A percentile compares a stretch with the other conserved stretches of the same genome.
These are phyloP conservation scores for Paracentrotus lividus DNA, from an alignment of 53 echinoderm and acorn worm species.

Conservation along the genomic window DNA sequence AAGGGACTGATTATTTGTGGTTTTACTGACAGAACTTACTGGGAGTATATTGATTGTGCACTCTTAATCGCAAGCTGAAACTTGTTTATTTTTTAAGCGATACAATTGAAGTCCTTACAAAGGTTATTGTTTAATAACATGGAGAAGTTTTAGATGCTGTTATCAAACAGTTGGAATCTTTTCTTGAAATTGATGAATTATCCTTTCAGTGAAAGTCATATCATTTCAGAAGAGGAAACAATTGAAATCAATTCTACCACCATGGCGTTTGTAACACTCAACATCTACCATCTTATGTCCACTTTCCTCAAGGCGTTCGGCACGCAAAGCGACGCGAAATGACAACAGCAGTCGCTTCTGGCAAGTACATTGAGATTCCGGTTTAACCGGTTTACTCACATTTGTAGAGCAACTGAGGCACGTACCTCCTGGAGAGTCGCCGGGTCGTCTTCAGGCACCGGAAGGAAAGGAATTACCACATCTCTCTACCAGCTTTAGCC, in stretches of 20 bases:
- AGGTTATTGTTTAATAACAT: not conserved
- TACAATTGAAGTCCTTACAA: not conserved
- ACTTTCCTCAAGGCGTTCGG: constrained; percentile 87
- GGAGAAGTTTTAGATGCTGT: not conserved
- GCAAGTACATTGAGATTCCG: constrained; percentile 98
- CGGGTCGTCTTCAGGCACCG: constrained; percentile 96
- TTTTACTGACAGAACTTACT: not conserved
- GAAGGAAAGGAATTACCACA: constrained; percentile 99
- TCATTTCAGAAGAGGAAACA: constrained; percentile 38
- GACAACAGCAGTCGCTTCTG: constrained; percentile 99
- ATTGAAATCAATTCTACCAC: not conserved
- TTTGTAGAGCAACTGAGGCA: constrained; percentile 98
- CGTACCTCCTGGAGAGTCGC: constrained; percentile 96
- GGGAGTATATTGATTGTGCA: not conserved
- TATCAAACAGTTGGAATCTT: not conserved
- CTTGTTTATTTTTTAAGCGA: not conserved
- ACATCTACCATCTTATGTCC: constrained; percentile 65
- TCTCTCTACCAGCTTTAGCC: constrained; percentile 99
- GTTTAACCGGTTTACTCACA: constrained; percentile 93
- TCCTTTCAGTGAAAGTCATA: constrained; percentile 45
- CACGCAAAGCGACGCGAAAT: constrained; percentile 97
- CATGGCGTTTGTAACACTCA: constrained; percentile 61
- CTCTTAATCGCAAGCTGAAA: not conserved
- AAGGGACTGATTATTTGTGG: not conserved
- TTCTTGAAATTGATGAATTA: constrained; percentile 55